These are phyloP conservation scores for Datnioides undecimradiatus DNA, from an alignment of 2,113 vertebrate genomes.

Conservation along the genomic window DNA sequence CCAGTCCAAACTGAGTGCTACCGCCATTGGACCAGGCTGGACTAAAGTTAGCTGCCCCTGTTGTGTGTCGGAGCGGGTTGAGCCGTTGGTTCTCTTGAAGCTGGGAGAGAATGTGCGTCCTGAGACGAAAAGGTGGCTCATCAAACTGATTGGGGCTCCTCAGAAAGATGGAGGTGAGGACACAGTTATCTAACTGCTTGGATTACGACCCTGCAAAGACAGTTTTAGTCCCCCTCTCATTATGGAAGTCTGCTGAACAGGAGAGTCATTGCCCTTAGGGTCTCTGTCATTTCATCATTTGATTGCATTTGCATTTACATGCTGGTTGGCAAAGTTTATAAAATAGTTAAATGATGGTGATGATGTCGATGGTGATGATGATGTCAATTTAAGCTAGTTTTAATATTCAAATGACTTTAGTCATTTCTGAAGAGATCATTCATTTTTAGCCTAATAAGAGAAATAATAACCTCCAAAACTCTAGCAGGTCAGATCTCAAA, in stretches of 20 bases:
- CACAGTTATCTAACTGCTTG: not conserved
- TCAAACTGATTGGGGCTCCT: slow-evolving; percentile 76
- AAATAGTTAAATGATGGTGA: not conserved
- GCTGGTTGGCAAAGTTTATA: not conserved
- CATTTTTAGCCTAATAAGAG: not conserved
- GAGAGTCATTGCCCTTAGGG: not conserved
- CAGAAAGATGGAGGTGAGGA: slow-evolving; percentile 81
- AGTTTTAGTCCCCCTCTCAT: not conserved
- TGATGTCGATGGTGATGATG: no score
- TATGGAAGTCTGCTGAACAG: not conserved
- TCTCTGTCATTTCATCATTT: not conserved
- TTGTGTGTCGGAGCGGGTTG: slow-evolving; percentile 74
- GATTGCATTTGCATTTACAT: slow-evolving; percentile 19
- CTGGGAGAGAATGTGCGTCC: slow-evolving; percentile 74
- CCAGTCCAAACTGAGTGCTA: not conserved
- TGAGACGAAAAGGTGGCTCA: slow-evolving; percentile 84
- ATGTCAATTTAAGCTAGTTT: not conserved
- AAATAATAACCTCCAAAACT: no score
- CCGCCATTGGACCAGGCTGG: slow-evolving; percentile 60
- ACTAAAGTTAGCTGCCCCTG: slow-evolving; percentile 83
- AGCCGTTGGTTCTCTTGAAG: slow-evolving; percentile 83
- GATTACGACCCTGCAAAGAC: not conserved
- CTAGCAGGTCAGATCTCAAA: not conserved
- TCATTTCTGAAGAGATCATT: not conserved
- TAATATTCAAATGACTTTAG: not conserved